Conservation (phyloP, 2,888 invertebrate genomes). For the Apomyelois bistriatella region DNA sequence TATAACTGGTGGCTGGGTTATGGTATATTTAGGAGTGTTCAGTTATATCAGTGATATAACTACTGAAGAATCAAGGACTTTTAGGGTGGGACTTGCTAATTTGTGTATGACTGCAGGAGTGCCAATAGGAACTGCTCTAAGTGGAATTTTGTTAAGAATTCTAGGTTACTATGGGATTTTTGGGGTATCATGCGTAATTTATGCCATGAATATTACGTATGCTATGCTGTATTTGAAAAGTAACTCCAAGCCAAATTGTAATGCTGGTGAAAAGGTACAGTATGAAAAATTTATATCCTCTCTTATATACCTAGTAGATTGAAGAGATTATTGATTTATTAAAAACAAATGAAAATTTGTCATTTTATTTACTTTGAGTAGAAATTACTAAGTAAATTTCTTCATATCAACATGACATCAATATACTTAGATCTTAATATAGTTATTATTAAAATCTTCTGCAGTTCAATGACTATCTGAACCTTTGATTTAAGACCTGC, state of each 20-base stretch:
- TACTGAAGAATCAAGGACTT: constrained; percentile 74
- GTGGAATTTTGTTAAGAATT: constrained; percentile 68
- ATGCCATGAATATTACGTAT: constrained; percentile 64
- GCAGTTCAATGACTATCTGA: too few relatives aligned
- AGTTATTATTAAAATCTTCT: too few relatives aligned
- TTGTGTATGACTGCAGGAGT: constrained; percentile 79
- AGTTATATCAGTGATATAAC: constrained; percentile 82
- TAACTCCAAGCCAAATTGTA: constrained; percentile 47
- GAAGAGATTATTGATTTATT: too few relatives aligned
- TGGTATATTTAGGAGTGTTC: constrained; percentile 79
- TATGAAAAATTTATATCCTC: not conserved
- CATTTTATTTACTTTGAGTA: too few relatives aligned
- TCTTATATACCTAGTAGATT: too few relatives aligned
- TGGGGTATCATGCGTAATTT: constrained; percentile 45
- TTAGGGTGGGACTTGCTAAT: constrained; percentile 81
- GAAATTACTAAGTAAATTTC: too few relatives aligned
- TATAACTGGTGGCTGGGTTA: constrained; percentile 76
- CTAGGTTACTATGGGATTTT: constrained; percentile 71
- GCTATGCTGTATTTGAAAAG: constrained; percentile 50
- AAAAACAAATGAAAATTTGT: too few relatives aligned
- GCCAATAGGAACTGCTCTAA: constrained; percentile 77
- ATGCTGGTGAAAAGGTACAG: constrained; percentile 44
- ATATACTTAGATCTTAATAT: too few relatives aligned
- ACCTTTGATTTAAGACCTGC: too few relatives aligned
- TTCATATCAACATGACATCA: too few relatives aligned